phyloP scores from a whole-genome alignment of 2,797 vertebrate genomes.

The Coranthus polyacanthus region DNA sequence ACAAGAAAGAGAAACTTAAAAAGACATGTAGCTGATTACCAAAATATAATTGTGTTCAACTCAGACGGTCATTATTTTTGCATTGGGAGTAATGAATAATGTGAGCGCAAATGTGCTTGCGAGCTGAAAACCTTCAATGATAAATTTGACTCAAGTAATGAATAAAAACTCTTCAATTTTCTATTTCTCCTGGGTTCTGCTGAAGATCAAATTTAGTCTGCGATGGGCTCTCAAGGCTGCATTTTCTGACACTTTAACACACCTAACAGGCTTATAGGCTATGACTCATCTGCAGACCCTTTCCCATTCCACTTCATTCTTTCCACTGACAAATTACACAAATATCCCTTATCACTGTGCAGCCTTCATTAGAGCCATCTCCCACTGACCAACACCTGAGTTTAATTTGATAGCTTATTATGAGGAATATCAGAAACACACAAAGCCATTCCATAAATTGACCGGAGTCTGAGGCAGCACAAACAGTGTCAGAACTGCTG shows the following conservation, averaged over 20 bases:
- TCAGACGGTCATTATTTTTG: constrained; percentile 12
- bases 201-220: constrained; percentile 47
- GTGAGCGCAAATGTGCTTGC: constrained; percentile 27
- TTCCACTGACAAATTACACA: constrained; percentile 63
- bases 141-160: constrained; percentile 32
- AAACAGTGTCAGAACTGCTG: constrained; percentile 72
- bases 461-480: constrained; percentile 66
- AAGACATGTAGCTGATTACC: constrained; percentile 15
- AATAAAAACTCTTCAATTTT: constrained; percentile 40
- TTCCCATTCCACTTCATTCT: constrained; percentile 61
- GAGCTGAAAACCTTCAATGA: constrained; percentile 11
- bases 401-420: constrained; percentile 77
- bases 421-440: constrained; percentile 70
- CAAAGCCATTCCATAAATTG: constrained; percentile 66
- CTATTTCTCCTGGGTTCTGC: constrained; percentile 28
- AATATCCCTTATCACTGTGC: constrained; percentile 58
- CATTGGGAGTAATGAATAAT: constrained; percentile 8
- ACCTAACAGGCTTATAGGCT: constrained; percentile 71
- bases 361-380: constrained; percentile 68
- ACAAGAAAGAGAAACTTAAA: not conserved
- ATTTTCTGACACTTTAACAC: constrained; percentile 68
- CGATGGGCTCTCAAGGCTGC: constrained; percentile 49
- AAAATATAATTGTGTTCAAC: constrained; percentile 20
- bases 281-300: constrained; percentile 67
- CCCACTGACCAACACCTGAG: constrained; percentile 44